Evolutionary conservation across 2,888 invertebrate species (phyloP).

Genomic region (Timandra comae): DNA sequence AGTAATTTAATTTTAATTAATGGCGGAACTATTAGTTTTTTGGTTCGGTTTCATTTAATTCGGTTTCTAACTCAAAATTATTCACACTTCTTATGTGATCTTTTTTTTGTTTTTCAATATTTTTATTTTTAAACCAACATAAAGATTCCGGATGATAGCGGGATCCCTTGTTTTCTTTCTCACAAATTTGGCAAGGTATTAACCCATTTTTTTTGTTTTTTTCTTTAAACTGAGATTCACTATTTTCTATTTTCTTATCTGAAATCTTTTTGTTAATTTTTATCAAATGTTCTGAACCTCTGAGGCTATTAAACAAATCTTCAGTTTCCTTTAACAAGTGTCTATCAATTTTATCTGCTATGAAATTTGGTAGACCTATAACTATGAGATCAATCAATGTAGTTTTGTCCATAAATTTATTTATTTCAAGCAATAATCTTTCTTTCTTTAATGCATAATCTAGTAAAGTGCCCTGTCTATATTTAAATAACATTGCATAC

Average conservation of each 20-base stretch:
- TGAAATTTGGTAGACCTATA: constrained; percentile 14
- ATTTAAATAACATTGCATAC: constrained; percentile 25
- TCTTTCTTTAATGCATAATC: constrained; percentile 31
- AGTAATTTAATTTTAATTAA: constrained; percentile 18
- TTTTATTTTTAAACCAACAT: constrained; percentile 17
- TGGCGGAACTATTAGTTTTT: constrained; percentile 21
- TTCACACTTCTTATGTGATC: constrained; percentile 8
- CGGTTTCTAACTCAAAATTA: constrained; percentile 17
- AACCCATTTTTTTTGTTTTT: background rate
- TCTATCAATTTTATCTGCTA: constrained; percentile 17
- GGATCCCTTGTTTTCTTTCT: constrained; percentile 8
- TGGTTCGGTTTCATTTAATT: constrained; percentile 18
- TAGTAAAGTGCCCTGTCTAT: constrained; percentile 24
- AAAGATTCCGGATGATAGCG: constrained; percentile 13
- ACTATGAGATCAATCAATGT: constrained; percentile 11
- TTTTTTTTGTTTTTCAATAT: constrained; percentile 4
- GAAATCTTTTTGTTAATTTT: constrained; percentile 1
- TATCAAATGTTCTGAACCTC: constrained; percentile 11
- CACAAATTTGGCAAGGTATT: constrained; percentile 15
- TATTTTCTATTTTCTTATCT: constrained; percentile 1
- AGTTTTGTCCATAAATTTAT: constrained; percentile 3
- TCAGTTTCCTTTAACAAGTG: constrained; percentile 9
- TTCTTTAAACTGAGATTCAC: constrained; percentile 3
- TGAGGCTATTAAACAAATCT: constrained; percentile 12
- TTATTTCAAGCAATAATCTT: constrained; percentile 9